These are phyloP conservation scores for Tetramorium simillimum DNA, from an alignment of 1,140 invertebrate genomes.

Conservation along the genomic window DNA sequence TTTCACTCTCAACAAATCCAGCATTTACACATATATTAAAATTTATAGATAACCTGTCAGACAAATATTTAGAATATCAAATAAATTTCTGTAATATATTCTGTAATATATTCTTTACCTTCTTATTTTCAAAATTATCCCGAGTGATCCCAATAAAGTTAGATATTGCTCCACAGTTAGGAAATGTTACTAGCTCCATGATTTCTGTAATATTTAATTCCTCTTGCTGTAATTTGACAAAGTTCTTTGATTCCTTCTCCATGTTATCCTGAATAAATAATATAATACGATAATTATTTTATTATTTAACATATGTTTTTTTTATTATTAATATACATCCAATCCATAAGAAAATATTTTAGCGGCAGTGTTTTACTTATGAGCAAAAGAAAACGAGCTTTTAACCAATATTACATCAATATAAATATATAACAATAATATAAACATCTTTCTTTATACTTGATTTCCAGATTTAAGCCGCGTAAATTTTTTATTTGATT, in stretches of 20 bases:
- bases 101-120: constrained; percentile 82
- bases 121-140: constrained; percentile 95
- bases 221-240: constrained; percentile 89
- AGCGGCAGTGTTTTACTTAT: neutral
- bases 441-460: too few relatives aligned
- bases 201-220: constrained; percentile 90
- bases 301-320: neutral
- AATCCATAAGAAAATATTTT: neutral
- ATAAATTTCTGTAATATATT: constrained; percentile 14
- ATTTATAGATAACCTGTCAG: neutral
- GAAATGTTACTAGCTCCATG: constrained; percentile 88
- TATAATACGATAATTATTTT: constrained; percentile 25
- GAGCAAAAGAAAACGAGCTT: neutral
- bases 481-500: too few relatives aligned
- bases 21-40: neutral
- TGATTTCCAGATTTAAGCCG: too few relatives aligned
- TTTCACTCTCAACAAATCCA: neutral
- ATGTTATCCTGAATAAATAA: constrained; percentile 81
- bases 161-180: constrained; percentile 94
- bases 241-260: constrained; percentile 77
- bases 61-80: constrained; percentile 41
- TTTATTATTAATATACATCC: neutral
- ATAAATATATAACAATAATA: neutral
- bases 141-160: constrained; percentile 96
- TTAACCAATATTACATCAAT: neutral